A percentile compares a stretch with the other conserved stretches of the same genome.
Evolutionary conservation across 2,888 invertebrate genomes (phyloP).

Genomic region (Lycia hirtaria): DNA sequence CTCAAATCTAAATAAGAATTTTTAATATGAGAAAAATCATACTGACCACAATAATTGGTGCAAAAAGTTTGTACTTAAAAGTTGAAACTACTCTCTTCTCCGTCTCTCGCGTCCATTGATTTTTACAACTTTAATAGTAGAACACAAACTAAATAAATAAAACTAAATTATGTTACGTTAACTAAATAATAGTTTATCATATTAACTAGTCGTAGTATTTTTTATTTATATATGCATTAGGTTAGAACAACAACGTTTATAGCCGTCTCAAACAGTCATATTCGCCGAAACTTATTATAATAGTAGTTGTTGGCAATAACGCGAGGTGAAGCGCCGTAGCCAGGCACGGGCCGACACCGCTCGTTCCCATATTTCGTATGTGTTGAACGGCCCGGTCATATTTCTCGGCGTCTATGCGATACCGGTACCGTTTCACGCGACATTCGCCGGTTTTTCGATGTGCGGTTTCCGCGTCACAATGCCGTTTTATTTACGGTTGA

Average conservation of each 20-base stretch:
- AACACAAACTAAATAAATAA: too few relatives aligned
- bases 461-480: constrained; percentile 76
- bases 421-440: constrained; percentile 79
- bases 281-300: constrained; percentile 29
- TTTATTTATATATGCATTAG: constrained; percentile 6
- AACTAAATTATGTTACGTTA: too few relatives aligned
- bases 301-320: constrained; percentile 30
- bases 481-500: constrained; percentile 74
- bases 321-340: constrained; percentile 14
- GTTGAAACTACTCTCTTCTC: too few relatives aligned
- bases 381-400: constrained; percentile 69
- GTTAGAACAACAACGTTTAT: constrained; percentile 8
- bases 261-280: constrained; percentile 21
- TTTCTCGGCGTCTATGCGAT: constrained; percentile 70
- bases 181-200: neutral
- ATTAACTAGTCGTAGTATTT: neutral
- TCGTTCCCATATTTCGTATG: constrained; percentile 67
- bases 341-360: constrained; percentile 65
- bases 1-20: too few relatives aligned
- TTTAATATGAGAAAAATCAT: too few relatives aligned
- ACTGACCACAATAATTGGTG: too few relatives aligned
- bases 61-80: too few relatives aligned
- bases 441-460: constrained; percentile 75
- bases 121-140: too few relatives aligned
- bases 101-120: too few relatives aligned